Evolutionary conservation across 2,113 vertebrate species (phyloP).

Genomic region (Epinephelus cyanopodus): DNA sequence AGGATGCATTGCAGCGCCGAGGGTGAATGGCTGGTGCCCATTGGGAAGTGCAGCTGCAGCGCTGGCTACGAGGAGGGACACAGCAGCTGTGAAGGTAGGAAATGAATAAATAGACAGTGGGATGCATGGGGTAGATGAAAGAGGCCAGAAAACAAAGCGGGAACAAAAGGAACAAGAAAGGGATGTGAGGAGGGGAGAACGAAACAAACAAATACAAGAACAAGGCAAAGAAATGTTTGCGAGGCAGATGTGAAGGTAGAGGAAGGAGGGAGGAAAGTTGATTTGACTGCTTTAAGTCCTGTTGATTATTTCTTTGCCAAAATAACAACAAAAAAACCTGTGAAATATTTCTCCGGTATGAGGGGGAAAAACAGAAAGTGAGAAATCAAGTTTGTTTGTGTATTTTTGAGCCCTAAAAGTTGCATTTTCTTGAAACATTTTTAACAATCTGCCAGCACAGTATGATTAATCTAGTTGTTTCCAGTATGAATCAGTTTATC

Average conservation of each 20-base stretch:
- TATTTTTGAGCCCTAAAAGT: neutral
- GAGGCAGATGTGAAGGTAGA: neutral
- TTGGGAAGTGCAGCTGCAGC: constrained; percentile 95
- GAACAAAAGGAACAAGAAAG: neutral
- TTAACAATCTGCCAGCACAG: neutral
- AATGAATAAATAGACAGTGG: neutral
- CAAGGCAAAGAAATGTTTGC: neutral
- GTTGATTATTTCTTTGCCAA: neutral
- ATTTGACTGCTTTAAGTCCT: neutral
- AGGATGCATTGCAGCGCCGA: constrained; percentile 98
- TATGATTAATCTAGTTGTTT: neutral
- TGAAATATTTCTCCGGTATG: neutral
- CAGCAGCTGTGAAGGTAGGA: constrained; percentile 94
- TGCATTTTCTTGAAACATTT: neutral
- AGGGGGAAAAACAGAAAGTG: neutral
- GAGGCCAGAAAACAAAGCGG: neutral
- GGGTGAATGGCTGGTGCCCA: constrained; percentile 96
- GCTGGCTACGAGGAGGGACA: constrained; percentile 96
- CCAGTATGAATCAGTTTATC: neutral
- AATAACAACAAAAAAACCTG: neutral
- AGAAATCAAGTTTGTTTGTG: neutral
- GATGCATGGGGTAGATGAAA: constrained; percentile 6
- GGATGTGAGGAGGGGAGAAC: neutral
- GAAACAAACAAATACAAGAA: neutral
- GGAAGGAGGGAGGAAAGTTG: neutral